A percentile compares a stretch with the other conserved stretches of the same genome.
phyloP scores from a whole-genome alignment of 2,888 invertebrate genomes.

The Nycteola revayana region DNA sequence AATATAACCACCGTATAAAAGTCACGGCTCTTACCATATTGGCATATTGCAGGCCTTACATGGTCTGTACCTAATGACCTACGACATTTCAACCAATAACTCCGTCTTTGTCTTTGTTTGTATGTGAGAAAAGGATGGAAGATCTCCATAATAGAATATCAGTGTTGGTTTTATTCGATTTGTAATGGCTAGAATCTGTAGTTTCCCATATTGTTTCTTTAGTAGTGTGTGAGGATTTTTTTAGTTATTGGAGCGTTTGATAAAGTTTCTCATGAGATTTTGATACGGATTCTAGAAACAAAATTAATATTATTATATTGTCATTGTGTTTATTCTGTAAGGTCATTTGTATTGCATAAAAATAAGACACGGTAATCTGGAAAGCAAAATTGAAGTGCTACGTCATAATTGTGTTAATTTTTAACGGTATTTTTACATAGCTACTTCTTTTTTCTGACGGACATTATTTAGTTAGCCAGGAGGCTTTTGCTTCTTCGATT shows the following conservation, averaged over 20 bases:
- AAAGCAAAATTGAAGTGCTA: too few relatives aligned
- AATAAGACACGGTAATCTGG: too few relatives aligned
- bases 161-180: conserved; percentile 75
- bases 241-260: conserved; percentile 28
- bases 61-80: conserved; percentile 79
- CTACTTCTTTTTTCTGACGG: too few relatives aligned
- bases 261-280: conserved; percentile 32
- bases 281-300: conserved; percentile 5
- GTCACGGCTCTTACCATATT: conserved; percentile 78
- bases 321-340: too few relatives aligned
- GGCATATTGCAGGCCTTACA: conserved; percentile 79
- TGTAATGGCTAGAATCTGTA: conserved; percentile 64
- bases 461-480: too few relatives aligned
- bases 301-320: too few relatives aligned
- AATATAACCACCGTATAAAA: conserved; percentile 54
- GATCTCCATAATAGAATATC: conserved; percentile 75
- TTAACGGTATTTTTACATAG: too few relatives aligned
- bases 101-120: conserved; percentile 47
- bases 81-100: conserved; percentile 77
- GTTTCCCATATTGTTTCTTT: conserved; percentile 69
- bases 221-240: conserved; percentile 35
- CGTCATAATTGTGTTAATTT: too few relatives aligned
- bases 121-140: conserved; percentile 48
- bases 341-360: too few relatives aligned
- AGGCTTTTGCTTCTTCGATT: too few relatives aligned